Evolutionary conservation across 2,888 invertebrate species (phyloP).

Genomic region (Rambutsinella grinnellia): DNA sequence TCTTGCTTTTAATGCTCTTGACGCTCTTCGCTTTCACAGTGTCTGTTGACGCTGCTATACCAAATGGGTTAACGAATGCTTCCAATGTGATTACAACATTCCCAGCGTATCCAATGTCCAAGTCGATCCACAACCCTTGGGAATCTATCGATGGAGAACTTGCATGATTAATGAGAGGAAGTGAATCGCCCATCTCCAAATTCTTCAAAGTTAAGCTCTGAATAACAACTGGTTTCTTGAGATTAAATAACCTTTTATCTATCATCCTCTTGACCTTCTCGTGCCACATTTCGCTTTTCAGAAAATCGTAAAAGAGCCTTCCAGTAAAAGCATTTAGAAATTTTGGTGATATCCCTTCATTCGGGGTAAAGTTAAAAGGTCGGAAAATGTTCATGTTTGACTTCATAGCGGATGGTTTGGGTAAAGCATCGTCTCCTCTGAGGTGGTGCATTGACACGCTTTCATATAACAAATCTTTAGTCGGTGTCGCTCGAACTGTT

Average conservation of each 20-base stretch:
- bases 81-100: constrained; percentile 84
- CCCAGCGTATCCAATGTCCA: constrained; percentile 85
- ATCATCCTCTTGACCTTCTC: constrained; percentile 81
- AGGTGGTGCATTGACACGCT: not conserved
- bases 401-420: no score
- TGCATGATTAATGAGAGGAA: constrained; percentile 74
- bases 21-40: not conserved
- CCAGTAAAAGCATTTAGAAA: constrained; percentile 86
- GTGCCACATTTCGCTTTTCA: constrained; percentile 80
- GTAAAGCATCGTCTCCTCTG: not conserved
- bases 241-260: constrained; percentile 87
- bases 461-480: constrained; percentile 11
- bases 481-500: not conserved
- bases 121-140: constrained; percentile 89
- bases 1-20: not conserved
- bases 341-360: constrained; percentile 70
- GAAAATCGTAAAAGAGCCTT: constrained; percentile 85
- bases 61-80: constrained; percentile 83
- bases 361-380: no score
- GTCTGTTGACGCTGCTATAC: not conserved
- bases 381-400: no score
- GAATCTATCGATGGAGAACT: constrained; percentile 80
- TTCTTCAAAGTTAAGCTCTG: constrained; percentile 84
- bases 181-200: constrained; percentile 79
- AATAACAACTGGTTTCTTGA: constrained; percentile 91